A percentile compares a stretch with the other conserved stretches of the same genome.
Conservation (phyloP, 2,797 vertebrate species). For the Poeciliopsis gracilis region DNA sequence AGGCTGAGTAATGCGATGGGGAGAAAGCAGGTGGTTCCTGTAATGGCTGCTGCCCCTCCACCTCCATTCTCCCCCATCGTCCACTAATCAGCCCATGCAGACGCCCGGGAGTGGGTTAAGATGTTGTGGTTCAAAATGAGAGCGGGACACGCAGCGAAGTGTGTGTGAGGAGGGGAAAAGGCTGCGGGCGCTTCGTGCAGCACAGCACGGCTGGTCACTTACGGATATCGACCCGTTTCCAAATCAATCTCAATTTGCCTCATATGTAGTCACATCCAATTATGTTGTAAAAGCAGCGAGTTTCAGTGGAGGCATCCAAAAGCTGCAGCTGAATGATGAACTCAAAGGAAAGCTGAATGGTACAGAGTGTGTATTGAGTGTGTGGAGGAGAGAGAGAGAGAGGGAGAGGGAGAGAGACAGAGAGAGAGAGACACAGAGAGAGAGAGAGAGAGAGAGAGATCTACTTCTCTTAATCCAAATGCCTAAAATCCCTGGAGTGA, state of each 20-base stretch:
- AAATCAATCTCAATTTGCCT: conserved; percentile 72
- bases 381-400: neutral
- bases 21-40: conserved; percentile 72
- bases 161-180: conserved; percentile 8
- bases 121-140: conserved; percentile 63
- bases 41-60: conserved; percentile 61
- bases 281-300: conserved; percentile 36
- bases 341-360: neutral
- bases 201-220: conserved; percentile 65
- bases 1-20: conserved; percentile 56
- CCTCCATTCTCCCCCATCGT: conserved; percentile 34
- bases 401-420: neutral
- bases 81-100: conserved; percentile 64
- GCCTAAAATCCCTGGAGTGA: conserved; percentile 44
- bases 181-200: conserved; percentile 38
- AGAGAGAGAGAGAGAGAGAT: neutral
- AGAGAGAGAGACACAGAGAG: neutral
- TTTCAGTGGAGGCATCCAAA: conserved; percentile 35
- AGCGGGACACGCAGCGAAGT: conserved; percentile 37
- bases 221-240: conserved; percentile 71
- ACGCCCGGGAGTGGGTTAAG: conserved; percentile 58
- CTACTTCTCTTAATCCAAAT: conserved; percentile 47
- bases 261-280: conserved; percentile 64
- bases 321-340: conserved; percentile 13
- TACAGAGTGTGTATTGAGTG: neutral